Conservation (phyloP, 1,140 invertebrate genomes). For the Atta cephalotes region DNA sequence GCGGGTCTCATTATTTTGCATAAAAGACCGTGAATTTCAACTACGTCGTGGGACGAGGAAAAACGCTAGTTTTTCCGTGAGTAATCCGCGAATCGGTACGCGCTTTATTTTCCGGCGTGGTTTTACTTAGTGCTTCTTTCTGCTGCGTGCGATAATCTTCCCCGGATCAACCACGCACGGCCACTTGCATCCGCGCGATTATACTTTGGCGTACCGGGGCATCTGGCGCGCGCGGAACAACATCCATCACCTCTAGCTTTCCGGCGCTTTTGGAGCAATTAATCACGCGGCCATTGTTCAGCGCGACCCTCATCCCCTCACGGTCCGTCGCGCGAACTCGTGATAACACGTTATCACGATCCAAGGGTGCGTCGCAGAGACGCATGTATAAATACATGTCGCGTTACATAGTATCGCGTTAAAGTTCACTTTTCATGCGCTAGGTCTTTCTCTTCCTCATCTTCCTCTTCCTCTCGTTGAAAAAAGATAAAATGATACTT, state of each 20-base stretch:
- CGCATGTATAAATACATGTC: slow-evolving; percentile 62
- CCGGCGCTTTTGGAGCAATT: slow-evolving; percentile 69
- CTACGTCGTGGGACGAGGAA: neutral
- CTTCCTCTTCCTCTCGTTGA: neutral
- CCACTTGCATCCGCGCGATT: slow-evolving; percentile 39
- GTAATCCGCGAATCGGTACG: neutral
- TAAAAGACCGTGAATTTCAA: neutral
- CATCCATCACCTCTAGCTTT: slow-evolving; percentile 71
- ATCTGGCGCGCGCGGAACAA: slow-evolving; percentile 56
- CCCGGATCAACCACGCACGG: slow-evolving; percentile 31
- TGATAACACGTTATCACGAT: slow-evolving; percentile 70
- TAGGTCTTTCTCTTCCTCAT: neutral
- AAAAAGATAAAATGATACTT: too few species aligned
- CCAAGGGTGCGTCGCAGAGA: slow-evolving; percentile 56
- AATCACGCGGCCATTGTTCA: slow-evolving; percentile 70
- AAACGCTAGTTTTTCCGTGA: neutral
- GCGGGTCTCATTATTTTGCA: neutral
- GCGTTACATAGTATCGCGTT: slow-evolving; percentile 65
- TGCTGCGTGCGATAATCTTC: slow-evolving; percentile 22
- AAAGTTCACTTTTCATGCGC: slow-evolving; percentile 46
- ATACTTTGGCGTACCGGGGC: slow-evolving; percentile 55
- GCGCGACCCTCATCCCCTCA: neutral
- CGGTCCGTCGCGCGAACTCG: slow-evolving; percentile 8
- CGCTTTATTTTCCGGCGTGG: slow-evolving; percentile 26
- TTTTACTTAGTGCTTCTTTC: slow-evolving; percentile 16